phyloP scores from a whole-genome alignment of 2,113 vertebrate genomes.

The Myanophis thanlyinensis region DNA sequence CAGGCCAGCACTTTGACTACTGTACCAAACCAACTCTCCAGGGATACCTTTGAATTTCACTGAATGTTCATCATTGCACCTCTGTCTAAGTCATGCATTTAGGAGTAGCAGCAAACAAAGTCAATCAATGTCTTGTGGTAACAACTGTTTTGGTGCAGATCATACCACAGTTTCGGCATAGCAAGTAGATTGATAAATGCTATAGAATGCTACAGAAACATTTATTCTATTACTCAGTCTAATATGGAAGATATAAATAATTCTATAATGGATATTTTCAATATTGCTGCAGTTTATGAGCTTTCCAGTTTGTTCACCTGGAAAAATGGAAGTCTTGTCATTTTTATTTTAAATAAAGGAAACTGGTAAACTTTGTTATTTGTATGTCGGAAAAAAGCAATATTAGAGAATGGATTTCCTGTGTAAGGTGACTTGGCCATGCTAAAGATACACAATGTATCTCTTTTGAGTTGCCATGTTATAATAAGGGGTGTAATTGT shows the following conservation, averaged over 20 bases:
- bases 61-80: neutral
- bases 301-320: neutral
- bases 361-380: neutral
- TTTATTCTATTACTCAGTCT: neutral
- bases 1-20: neutral
- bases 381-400: neutral
- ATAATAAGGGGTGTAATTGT: neutral
- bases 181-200: neutral
- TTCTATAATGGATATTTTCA: neutral
- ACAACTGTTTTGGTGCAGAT: neutral
- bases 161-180: neutral
- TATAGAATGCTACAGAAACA: neutral
- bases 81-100: neutral
- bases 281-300: neutral
- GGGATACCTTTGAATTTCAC: neutral
- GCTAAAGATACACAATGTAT: neutral
- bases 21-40: neutral
- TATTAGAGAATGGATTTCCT: neutral
- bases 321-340: neutral
- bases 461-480: neutral
- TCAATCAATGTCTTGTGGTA: neutral
- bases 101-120: neutral
- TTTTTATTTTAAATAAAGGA: neutral
- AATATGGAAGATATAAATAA: neutral
- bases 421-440: neutral